A percentile compares a stretch with the other conserved stretches of the same genome.
Conservation (phyloP, 2,888 invertebrate species). For the Chouioia cunea region DNA sequence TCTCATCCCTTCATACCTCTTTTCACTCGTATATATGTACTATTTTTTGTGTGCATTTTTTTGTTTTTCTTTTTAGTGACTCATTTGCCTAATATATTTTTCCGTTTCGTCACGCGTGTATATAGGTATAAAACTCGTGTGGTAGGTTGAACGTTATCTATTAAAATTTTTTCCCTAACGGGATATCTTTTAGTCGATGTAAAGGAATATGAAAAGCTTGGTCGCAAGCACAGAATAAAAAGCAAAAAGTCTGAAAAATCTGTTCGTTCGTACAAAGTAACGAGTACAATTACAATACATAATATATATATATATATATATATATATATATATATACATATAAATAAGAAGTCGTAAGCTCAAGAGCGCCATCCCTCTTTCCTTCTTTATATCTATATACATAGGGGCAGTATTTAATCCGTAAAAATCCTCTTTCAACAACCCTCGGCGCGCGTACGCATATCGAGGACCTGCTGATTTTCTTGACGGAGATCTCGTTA, state of each 20-base stretch:
- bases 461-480: not conserved
- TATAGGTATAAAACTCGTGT: not conserved
- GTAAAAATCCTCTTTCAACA: conserved; percentile 1
- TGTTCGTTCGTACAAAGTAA: too few species aligned
- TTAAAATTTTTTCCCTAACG: not conserved
- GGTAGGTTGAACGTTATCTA: too few species aligned
- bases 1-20: not conserved
- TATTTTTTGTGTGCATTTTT: not conserved
- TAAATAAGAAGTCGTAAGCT: too few species aligned
- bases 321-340: too few species aligned
- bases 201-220: too few species aligned
- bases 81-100: conserved; percentile 36
- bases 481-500: conserved; percentile 21
- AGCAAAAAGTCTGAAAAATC: too few species aligned
- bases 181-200: not conserved
- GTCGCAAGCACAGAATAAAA: too few species aligned
- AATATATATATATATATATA: too few species aligned
- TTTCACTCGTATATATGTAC: not conserved
- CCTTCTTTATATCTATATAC: too few species aligned
- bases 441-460: not conserved
- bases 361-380: too few species aligned
- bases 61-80: conserved; percentile 5
- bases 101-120: conserved; percentile 1
- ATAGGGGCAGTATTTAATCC: conserved; percentile 34
- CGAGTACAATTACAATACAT: too few species aligned